Base-by-base conservation (phyloP, 2,888 invertebrate genomes). In the Enchytraeus crypticus region DNA sequence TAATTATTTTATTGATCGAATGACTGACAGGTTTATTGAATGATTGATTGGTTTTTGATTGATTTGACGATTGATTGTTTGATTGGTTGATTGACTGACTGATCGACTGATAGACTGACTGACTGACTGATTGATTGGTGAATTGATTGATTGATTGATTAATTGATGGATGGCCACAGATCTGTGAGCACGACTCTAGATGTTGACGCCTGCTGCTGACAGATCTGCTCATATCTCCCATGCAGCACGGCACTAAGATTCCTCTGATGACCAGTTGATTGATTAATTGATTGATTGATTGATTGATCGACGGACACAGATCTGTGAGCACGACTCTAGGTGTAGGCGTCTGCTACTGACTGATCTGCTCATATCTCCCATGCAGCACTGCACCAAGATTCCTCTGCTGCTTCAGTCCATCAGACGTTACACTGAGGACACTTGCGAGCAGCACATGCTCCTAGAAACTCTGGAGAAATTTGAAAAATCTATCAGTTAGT, bases 361-460 rank as follows among this genome's bases (percentile, higher is more conserved):
- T 23, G 85, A 85, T 71, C 77, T 85, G n/a, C 76, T 85, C 58
- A 84, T 85, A 51, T 82, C 84, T 2, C 85, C 85, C 21, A 83
- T 85, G 68, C 84, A 84, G 71, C 83, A 84, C 72, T 84, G 84
- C 65, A 85, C 84, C 73, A 82, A 84, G 68, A 80, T 84, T 27
- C 84, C 85, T 26, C 77, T 85, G n/a, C 79, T 85, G 47, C 77
- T 85, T 29, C 79, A 81, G 65, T 84, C 84, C 70, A 83, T 85
- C 58, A 79, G 82, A 66, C 80, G 80, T 62, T 79, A 83, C 70
- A 84, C 84, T 1, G 81, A 80, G 63, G 79, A 81, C 60, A 73
- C 75, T 0, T 73, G 78, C 51, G 83, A 84, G 66, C 79, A 81
- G 62, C 78, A 79, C 55, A 77, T 79, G 57, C 80, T 85, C 55